Evolutionary conservation across 2,888 invertebrate genomes (phyloP).

Genomic region (Flexamia atlantica): DNA sequence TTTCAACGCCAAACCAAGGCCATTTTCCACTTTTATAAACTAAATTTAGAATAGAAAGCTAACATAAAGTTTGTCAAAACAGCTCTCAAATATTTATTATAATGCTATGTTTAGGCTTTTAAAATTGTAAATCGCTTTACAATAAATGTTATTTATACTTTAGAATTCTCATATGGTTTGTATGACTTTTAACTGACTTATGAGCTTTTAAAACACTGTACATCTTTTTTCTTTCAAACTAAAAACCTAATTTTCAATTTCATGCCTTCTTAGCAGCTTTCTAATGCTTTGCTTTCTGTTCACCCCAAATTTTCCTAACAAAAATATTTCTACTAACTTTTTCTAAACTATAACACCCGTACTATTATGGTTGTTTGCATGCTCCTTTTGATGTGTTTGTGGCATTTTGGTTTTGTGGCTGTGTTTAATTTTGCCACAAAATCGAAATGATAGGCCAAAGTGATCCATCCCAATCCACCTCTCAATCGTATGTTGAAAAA

Average conservation of each 20-base stretch:
- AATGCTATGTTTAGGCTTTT: constrained; percentile 36
- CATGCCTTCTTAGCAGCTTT: constrained; percentile 30
- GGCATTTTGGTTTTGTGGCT: constrained; percentile 37
- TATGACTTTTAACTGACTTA: not conserved
- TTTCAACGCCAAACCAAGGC: constrained; percentile 80
- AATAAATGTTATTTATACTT: constrained; percentile 54
- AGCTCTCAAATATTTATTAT: constrained; percentile 70
- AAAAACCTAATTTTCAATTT: constrained; percentile 42
- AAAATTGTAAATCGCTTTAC: constrained; percentile 62
- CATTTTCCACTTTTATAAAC: constrained; percentile 76
- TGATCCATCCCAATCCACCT: not conserved
- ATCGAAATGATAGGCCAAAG: constrained; percentile 17
- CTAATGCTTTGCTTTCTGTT: constrained; percentile 52
- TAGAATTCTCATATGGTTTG: not conserved
- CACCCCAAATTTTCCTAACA: constrained; percentile 13
- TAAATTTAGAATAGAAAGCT: constrained; percentile 39
- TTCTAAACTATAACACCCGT: constrained; percentile 20
- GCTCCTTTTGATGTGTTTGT: constrained; percentile 40
- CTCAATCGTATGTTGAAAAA: not conserved
- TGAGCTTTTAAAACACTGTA: constrained; percentile 29
- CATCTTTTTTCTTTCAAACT: constrained; percentile 49
- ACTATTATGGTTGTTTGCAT: constrained; percentile 44
- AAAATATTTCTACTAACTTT: constrained; percentile 30
- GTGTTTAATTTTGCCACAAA: constrained; percentile 13
- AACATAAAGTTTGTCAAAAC: constrained; percentile 63